Evolutionary conservation across 2,888 invertebrate genomes (phyloP), one percentile per base, ranked within the genome.

Genomic region (Mechanitis messenoides): DNA sequence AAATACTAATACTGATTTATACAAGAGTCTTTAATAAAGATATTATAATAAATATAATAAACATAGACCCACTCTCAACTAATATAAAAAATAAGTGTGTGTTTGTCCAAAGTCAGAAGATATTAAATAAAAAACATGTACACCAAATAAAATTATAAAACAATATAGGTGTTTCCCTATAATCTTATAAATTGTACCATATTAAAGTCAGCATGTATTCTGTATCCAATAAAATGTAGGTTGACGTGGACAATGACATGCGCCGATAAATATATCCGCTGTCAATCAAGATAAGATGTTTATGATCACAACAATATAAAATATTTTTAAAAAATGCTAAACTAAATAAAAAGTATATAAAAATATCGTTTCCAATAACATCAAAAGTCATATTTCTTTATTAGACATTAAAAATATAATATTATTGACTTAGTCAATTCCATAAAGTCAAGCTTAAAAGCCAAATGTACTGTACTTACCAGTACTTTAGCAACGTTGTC

Each of bases 191-290:
- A 62, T 66, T 60, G 54, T 2, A 60, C 58, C 59, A 56, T 53
- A 55, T 31, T 2, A 9, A 35, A 31, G 33, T 55, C 46, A 58
- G 57, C 58, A 60, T 46, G 58, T 50, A 67, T 64, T 67, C 67
- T 66, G 53, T 60, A 56, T 38, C 65, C 64, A 67, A 69, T 67
- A 50, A 58, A 28, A 55, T 35, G 62, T 61, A 59, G 61, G 62
- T 59, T 58, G 63, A 53, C 55, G 58, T 28, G 54, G 54, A 58
- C 55, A 55, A 56, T 62, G 59, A 53, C 50, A 53, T 33, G 50
- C 45, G 33, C 42, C 55, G 59, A 64, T 66, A 61, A 66, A 61
- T 61, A 50, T 31, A 50, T 9, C 50, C 31, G 9, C 28, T 11
- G 54, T 38, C 50, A 50, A 50, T 4, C 31, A 5, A 55, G 38